Percentiles rank a stretch among this genome's conserved stretches.
These are phyloP conservation scores for Sciaenops ocellatus DNA, from an alignment of 2,797 vertebrate species.

Conservation along the genomic window DNA sequence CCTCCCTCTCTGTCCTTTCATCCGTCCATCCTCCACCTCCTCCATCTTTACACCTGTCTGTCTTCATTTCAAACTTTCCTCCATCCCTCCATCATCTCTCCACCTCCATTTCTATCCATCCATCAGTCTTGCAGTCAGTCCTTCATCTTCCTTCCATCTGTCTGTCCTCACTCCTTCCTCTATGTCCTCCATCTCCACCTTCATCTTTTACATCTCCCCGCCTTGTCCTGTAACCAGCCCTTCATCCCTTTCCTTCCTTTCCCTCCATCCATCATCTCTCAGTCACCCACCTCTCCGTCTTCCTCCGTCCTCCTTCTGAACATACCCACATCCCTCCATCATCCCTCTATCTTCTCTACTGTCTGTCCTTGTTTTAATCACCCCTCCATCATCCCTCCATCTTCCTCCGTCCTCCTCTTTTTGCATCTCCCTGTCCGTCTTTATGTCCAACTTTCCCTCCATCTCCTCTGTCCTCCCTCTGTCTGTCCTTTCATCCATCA, in stretches of 20 bases:
- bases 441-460: too few relatives aligned
- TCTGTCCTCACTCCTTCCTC: not conserved
- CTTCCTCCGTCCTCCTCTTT: too few relatives aligned
- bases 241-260: not conserved
- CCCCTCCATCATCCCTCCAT: not conserved
- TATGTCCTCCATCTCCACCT: too few relatives aligned
- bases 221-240: not conserved
- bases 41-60: too few relatives aligned
- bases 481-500: too few relatives aligned
- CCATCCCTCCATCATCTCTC: not conserved
- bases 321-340: not conserved
- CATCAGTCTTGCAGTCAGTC: not conserved
- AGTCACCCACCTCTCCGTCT: too few relatives aligned
- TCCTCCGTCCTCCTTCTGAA: not conserved
- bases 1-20: not conserved
- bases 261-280: conserved; percentile 8
- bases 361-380: too few relatives aligned
- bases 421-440: too few relatives aligned
- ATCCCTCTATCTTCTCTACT: not conserved
- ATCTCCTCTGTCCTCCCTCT: too few relatives aligned
- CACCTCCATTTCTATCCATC: not conserved
- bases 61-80: not conserved
- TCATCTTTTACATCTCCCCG: too few relatives aligned
- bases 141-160: not conserved
- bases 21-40: not conserved